Evolutionary conservation across 2,888 invertebrate species (phyloP).

Genomic region (Tineola bisselliella): DNA sequence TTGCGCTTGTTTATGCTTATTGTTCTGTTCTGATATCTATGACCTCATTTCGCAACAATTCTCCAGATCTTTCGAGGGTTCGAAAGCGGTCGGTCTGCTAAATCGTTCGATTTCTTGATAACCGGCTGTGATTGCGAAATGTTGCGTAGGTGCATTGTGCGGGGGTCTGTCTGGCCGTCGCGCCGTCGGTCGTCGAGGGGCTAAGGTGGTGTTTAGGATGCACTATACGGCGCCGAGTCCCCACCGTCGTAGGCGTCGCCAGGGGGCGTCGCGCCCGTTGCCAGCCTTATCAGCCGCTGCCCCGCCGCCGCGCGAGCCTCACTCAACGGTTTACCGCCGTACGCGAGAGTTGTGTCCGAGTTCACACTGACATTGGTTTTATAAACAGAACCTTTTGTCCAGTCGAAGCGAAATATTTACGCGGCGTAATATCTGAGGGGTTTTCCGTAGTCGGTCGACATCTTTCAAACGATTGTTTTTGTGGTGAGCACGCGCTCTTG

Average conservation of each 20-base stretch:
- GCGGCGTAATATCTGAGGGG: constrained; percentile 56
- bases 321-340: constrained; percentile 56
- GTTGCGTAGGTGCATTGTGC: constrained; percentile 55
- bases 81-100: constrained; percentile 19
- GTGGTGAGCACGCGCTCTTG: constrained; percentile 60
- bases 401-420: constrained; percentile 63
- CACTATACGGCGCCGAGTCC: constrained; percentile 41
- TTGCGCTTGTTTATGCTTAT: constrained; percentile 51
- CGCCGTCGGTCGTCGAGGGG: constrained; percentile 32
- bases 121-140: constrained; percentile 46
- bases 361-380: constrained; percentile 51
- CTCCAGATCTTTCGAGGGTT: constrained; percentile 57
- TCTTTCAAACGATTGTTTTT: constrained; percentile 56
- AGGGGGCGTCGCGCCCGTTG: constrained; percentile 63
- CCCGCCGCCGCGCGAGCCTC: constrained; percentile 65
- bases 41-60: constrained; percentile 53
- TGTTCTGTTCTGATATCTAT: constrained; percentile 55
- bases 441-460: constrained; percentile 54
- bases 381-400: constrained; percentile 68
- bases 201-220: constrained; percentile 55
- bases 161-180: constrained; percentile 33
- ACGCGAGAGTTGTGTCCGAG: constrained; percentile 50
- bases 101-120: background rate
- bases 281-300: constrained; percentile 65
- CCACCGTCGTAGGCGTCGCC: constrained; percentile 65